A percentile compares a stretch with the other conserved stretches of the same genome.
These are phyloP conservation scores for Cheracebus regulus DNA, from an alignment of 2,797 vertebrate species.

Conservation along the genomic window DNA sequence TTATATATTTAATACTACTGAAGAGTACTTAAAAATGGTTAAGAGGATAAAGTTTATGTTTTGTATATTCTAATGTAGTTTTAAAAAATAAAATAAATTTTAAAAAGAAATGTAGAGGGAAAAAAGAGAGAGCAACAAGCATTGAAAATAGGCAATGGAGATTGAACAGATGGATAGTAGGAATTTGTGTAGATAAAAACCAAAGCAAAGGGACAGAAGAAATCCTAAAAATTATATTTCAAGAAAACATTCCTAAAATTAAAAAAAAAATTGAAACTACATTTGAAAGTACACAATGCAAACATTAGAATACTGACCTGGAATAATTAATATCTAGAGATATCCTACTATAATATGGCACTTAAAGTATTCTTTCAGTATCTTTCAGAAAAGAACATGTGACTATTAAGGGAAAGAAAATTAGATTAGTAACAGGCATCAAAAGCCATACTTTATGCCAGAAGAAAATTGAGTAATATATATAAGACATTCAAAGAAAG, in stretches of 20 bases:
- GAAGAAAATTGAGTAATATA: conserved; percentile 33
- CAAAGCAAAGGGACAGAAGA: not conserved
- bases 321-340: not conserved
- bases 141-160: not conserved
- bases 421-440: not conserved
- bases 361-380: not conserved
- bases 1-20: not conserved
- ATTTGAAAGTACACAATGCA: not conserved
- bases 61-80: not conserved
- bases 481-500: not conserved
- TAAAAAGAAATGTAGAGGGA: not conserved
- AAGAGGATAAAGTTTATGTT: not conserved
- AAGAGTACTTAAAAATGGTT: not conserved
- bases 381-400: not conserved
- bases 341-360: not conserved
- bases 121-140: not conserved
- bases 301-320: not conserved
- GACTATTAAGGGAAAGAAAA: conserved; percentile 44
- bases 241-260: not conserved
- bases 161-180: rapidly evolving
- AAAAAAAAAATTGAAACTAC: not conserved
- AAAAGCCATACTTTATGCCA: not conserved
- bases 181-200: not conserved
- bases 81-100: not conserved
- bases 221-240: not conserved